phyloP scores from a whole-genome alignment of 2,888 invertebrate species.

The Merodon equestris region DNA sequence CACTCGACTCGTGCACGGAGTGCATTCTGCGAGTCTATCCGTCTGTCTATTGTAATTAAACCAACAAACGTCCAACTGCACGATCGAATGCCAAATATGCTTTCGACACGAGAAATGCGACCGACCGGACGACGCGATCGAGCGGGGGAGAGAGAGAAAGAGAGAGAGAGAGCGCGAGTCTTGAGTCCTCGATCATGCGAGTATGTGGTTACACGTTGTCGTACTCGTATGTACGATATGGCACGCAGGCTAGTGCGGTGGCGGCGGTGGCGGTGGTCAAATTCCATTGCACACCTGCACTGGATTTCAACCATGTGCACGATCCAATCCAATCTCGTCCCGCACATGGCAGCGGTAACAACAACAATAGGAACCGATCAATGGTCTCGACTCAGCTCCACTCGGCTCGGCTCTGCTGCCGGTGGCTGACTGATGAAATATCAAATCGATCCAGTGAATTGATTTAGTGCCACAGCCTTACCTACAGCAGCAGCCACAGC shows the following conservation, averaged over 20 bases:
- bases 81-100: constrained; percentile 66
- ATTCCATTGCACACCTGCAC: constrained; percentile 69
- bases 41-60: constrained; percentile 67
- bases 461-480: constrained; percentile 62
- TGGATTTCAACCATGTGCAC: constrained; percentile 63
- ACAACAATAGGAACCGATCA: constrained; percentile 60
- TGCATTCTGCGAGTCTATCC: constrained; percentile 55
- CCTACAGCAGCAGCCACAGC: constrained; percentile 27
- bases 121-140: no score
- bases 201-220: constrained; percentile 38
- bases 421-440: constrained; percentile 68
- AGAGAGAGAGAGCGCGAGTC: no score
- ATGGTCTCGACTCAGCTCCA: constrained; percentile 21
- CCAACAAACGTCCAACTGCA: constrained; percentile 67
- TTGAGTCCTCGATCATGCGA: no score
- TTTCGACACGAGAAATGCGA: constrained; percentile 54
- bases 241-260: constrained; percentile 56
- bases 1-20: constrained; percentile 6
- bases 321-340: constrained; percentile 39
- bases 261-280: constrained; percentile 50
- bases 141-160: no score
- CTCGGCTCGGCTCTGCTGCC: constrained; percentile 31
- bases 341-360: constrained; percentile 5
- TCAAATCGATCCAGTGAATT: constrained; percentile 68
- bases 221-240: constrained; percentile 60